Percentiles rank a stretch among this genome's conserved stretches.
phyloP scores from a whole-genome alignment of 2,113 vertebrate genomes.

The Thryonomys swinderianus region DNA sequence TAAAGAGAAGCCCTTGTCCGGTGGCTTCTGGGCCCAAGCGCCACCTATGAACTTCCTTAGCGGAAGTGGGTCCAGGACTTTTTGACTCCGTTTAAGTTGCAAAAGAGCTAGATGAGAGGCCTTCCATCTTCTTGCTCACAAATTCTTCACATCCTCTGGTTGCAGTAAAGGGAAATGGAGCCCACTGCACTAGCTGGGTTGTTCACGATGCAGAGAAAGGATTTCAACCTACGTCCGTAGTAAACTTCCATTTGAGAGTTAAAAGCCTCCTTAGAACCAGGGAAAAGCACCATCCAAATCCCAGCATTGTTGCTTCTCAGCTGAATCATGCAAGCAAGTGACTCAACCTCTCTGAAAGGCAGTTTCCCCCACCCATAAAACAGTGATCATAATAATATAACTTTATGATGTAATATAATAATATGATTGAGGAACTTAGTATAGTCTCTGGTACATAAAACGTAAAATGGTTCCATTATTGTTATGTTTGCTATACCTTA shows the following conservation, averaged over 20 bases:
- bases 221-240: not conserved
- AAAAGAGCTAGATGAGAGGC: not conserved
- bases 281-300: not conserved
- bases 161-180: not conserved
- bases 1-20: not conserved
- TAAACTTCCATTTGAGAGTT: not conserved
- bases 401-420: not conserved
- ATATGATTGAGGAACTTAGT: not conserved
- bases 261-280: not conserved
- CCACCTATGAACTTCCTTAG: not conserved
- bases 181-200: not conserved
- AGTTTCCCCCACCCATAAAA: not conserved
- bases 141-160: not conserved
- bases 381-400: not conserved
- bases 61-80: too few relatives aligned
- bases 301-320: not conserved
- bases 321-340: not conserved
- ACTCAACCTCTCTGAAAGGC: not conserved
- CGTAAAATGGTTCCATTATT: not conserved
- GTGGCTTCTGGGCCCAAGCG: not conserved
- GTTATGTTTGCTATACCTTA: not conserved
- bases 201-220: not conserved
- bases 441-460: not conserved
- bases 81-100: not conserved
- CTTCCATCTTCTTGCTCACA: not conserved